These are phyloP conservation scores for Phrynocephalus guinanensis DNA, from an alignment of 2,797 vertebrate genomes.

Conservation along the genomic window DNA sequence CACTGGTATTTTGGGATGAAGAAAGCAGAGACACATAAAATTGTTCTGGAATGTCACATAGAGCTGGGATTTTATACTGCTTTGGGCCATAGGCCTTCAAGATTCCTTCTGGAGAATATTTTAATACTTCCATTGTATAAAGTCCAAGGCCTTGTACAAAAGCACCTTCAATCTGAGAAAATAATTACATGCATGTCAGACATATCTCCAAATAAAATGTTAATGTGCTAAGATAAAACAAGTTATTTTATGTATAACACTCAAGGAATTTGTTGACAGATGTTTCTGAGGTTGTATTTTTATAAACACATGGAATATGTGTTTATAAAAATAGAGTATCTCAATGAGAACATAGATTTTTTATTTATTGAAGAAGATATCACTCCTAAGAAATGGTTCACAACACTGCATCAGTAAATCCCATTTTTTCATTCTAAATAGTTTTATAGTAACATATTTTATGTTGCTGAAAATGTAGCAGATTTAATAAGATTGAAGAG, in stretches of 20 bases:
- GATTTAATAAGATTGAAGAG: not conserved
- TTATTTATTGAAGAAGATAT: not conserved
- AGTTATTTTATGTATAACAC: not conserved
- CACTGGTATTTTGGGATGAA: slow-evolving; percentile 35
- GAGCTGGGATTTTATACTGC: slow-evolving; percentile 53
- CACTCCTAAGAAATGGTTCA: not conserved
- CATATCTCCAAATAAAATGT: not conserved
- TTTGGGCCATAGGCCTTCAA: slow-evolving; percentile 76
- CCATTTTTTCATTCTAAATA: not conserved
- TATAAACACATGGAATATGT: not conserved
- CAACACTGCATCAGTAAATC: not conserved
- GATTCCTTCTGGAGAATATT: slow-evolving; percentile 80
- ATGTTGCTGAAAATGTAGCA: not conserved
- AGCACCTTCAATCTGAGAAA: slow-evolving; percentile 81
- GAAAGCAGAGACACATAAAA: slow-evolving; percentile 52
- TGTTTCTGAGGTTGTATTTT: not conserved
- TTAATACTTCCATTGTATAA: slow-evolving; percentile 83
- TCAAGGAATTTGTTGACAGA: not conserved
- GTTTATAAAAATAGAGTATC: not conserved
- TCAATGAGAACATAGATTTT: too few relatives aligned
- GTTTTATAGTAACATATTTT: not conserved
- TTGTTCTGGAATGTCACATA: slow-evolving; percentile 50
- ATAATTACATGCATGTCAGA: not conserved
- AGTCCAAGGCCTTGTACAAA: slow-evolving; percentile 85
- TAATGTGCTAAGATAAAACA: not conserved